Base-by-base conservation (phyloP, 2,888 invertebrate species). In the Dendrolimus pini region DNA sequence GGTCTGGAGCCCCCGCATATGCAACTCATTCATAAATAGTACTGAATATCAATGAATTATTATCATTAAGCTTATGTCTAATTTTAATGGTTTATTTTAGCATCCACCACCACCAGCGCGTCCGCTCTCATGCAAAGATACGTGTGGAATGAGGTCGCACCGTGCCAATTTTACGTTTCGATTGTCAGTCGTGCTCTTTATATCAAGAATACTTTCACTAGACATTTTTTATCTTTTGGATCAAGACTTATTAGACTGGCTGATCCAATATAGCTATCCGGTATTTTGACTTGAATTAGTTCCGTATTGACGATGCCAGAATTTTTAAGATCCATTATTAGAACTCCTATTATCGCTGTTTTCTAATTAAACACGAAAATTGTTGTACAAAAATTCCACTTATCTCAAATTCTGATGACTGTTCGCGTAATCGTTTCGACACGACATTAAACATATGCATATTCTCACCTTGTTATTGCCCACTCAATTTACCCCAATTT, bases 161-260 rank as follows among this genome's bases (percentile, higher is more conserved):
- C 73, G 84, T 83, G 85, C 86, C 87, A 86, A 83, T 89, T 89
- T 86, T 85, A 84, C 84, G 85, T 83, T 84, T 81, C 80, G 77
- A 84, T 82, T 83, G 80, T 80, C 76, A 74, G 72, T 67, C 57
- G 67, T 68, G 68, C 68, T 73, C 67, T 70, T 70, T 59, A 71
- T 72, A 74, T 68, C 68, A 70, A 71, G 68, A 72, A 47, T 47
- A 83, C 86, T 86, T 89, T 88, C 86, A 82, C 86, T 83, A 64
- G 13, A 54, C 62, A 64, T 66, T 71, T 66, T 69, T 70, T 60
- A 7, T 30, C 12, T 54, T 54, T 54, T 41, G 10, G 14, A 54
- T 54, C 13, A 13, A 13, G 30, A 13, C 9, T 54, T 18, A 54
- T 30, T 6, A 54, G 12, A 9, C 9, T 47, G 47, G 47, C 47